phyloP scores from a whole-genome alignment of 2,888 invertebrate genomes.

The Philonicus albiceps region DNA sequence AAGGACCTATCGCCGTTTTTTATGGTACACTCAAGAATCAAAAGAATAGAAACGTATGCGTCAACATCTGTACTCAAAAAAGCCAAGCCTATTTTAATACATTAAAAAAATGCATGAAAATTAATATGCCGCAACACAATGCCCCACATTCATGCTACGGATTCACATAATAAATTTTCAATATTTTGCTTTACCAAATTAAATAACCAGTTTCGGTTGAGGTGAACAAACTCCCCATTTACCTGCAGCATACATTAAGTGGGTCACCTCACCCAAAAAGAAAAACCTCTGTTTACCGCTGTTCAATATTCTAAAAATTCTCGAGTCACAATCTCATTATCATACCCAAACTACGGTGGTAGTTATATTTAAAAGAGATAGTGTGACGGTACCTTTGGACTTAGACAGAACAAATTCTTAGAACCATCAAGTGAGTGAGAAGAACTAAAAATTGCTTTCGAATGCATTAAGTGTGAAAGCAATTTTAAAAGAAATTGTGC shows the following conservation, averaged over 20 bases:
- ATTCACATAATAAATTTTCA: conserved; percentile 13
- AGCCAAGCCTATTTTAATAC: not conserved
- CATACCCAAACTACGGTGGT: not conserved
- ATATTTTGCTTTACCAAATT: conserved; percentile 3
- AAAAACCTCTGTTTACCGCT: conserved; percentile 21
- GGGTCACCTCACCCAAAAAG: conserved; percentile 23
- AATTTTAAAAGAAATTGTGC: not conserved
- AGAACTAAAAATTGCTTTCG: not conserved
- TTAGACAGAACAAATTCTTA: not conserved
- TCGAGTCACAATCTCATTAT: conserved; percentile 6
- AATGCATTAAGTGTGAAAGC: not conserved
- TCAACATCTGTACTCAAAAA: not conserved
- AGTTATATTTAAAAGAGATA: not conserved
- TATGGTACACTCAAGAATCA: not conserved
- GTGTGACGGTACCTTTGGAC: not conserved
- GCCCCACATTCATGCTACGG: not conserved
- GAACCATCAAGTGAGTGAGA: not conserved
- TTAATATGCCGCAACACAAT: not conserved
- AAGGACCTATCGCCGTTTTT: not conserved
- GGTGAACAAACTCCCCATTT: not conserved
- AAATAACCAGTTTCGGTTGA: not conserved
- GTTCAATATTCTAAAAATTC: conserved; percentile 24
- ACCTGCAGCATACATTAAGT: not conserved
- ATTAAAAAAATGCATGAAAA: not conserved
- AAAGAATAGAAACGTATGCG: not conserved